Conservation (phyloP, 2,113 vertebrate genomes). For the Rhabdomys dilectus region DNA sequence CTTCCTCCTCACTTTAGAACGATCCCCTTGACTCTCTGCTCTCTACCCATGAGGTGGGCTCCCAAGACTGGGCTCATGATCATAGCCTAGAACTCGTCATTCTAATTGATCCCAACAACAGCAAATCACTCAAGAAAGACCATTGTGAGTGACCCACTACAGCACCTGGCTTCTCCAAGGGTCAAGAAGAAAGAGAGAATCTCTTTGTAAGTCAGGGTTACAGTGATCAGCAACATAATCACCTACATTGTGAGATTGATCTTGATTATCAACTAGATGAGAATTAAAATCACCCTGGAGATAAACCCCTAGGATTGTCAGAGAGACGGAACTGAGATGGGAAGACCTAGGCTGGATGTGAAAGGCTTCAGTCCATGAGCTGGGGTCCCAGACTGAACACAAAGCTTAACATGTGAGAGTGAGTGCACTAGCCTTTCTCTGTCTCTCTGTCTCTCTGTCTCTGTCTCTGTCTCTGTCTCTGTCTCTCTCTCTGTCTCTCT, state of each 20-base stretch:
- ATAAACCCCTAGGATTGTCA: background rate
- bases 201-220: background rate
- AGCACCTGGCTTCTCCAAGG: background rate
- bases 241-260: background rate
- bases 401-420: background rate
- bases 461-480: too few relatives aligned
- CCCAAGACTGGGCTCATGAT: background rate
- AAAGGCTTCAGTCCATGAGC: too few relatives aligned
- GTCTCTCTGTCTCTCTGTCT: too few relatives aligned
- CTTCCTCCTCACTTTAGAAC: background rate
- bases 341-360: background rate
- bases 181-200: background rate
- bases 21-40: background rate
- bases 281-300: background rate
- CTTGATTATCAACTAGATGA: background rate
- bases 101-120: background rate
- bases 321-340: background rate
- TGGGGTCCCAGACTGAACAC: background rate
- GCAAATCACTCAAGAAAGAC: background rate
- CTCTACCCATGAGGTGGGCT: background rate
- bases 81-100: background rate
- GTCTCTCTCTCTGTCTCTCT: too few relatives aligned
- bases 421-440: background rate
- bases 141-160: background rate
- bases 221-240: background rate